These are phyloP conservation scores for Burhinus oedicnemus DNA, from an alignment of 2,113 vertebrate genomes.

Conservation along the genomic window DNA sequence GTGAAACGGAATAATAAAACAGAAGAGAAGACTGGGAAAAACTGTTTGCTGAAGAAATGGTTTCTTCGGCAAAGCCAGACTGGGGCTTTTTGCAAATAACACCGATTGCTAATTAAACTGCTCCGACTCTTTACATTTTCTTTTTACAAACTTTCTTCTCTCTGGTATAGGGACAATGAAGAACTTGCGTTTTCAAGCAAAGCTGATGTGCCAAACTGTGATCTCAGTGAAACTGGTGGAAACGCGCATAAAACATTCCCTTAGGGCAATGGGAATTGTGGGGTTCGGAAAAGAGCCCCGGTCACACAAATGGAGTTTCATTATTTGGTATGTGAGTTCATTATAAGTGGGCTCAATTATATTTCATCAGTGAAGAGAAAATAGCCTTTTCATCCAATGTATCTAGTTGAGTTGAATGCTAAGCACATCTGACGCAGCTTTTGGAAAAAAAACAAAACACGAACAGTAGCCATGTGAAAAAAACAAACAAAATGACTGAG, in stretches of 20 bases:
- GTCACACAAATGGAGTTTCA: conserved; percentile 28
- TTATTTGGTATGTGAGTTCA: conserved; percentile 57
- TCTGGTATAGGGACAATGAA: background rate
- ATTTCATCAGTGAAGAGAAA: conserved; percentile 63
- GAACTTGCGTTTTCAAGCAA: background rate
- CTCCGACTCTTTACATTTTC: conserved; percentile 14
- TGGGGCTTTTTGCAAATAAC: background rate
- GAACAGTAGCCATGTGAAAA: conserved; percentile 40
- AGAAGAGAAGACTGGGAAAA: background rate
- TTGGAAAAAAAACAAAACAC: conserved; percentile 24
- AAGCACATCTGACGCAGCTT: conserved; percentile 47
- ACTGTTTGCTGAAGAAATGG: background rate
- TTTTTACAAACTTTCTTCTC: background rate
- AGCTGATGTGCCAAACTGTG: conserved; percentile 48
- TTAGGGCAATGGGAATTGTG: conserved; percentile 18
- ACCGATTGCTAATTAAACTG: conserved; percentile 46
- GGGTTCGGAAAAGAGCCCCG: conserved; percentile 14
- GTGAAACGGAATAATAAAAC: background rate
- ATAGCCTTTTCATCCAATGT: conserved; percentile 43
- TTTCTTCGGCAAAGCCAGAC: background rate
- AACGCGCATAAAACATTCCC: background rate
- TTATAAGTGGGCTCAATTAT: conserved; percentile 60
- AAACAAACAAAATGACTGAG: conserved; percentile 49
- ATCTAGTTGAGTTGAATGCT: conserved; percentile 53
- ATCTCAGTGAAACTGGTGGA: conserved; percentile 39